Evolutionary conservation across 2,888 invertebrate genomes (phyloP), one percentile per base, ranked within the genome.

Genomic region (Tetropium fuscum): DNA sequence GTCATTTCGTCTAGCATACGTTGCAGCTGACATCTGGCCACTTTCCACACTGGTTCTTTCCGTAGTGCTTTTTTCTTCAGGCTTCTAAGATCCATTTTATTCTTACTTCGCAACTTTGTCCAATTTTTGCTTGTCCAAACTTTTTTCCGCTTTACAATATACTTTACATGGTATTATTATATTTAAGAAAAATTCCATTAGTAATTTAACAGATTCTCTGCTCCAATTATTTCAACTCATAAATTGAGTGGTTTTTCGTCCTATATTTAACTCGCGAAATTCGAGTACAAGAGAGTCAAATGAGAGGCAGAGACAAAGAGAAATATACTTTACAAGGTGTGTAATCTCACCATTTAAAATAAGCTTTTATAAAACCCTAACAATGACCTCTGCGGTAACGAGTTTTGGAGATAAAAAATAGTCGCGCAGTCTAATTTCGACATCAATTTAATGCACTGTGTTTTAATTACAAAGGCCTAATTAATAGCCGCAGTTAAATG

Each of bases 391-490:
- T 13, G 22, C 18, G 16, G 25, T 27, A 49, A 51, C 22, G 40
- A 40, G 16, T 51, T 40, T 4, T 18, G 7, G 38, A 51, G 25
- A 27, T 40, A 51, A 51, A 51, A 51, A 51, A 51, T 40, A 10
- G 18, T 18, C 16, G 5, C n/a, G 7, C 11, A 15, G 16, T 16
- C 11, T 40, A 51, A 38, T 36, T 36, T 36, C 7, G 7, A 20
- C 40, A 40, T 22, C 36, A 36, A 40, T 27, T 51, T 25, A 51
- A 51, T 27, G 40, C 18, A 27, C 48, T 36, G 51, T 34, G 11
- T 27, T 27, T 51, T 38, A 51, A 51, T 51, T 51, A 27, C 25
- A 40, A 27, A 11, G 19, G 22, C 51, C 16, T 51, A 51, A 51
- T 51, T 51, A 27, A 51, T 51, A 40, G n/a, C 13, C n/a, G 10